Base-by-base conservation (phyloP, 2,113 vertebrate genomes). In the Casuarius casuarius region DNA sequence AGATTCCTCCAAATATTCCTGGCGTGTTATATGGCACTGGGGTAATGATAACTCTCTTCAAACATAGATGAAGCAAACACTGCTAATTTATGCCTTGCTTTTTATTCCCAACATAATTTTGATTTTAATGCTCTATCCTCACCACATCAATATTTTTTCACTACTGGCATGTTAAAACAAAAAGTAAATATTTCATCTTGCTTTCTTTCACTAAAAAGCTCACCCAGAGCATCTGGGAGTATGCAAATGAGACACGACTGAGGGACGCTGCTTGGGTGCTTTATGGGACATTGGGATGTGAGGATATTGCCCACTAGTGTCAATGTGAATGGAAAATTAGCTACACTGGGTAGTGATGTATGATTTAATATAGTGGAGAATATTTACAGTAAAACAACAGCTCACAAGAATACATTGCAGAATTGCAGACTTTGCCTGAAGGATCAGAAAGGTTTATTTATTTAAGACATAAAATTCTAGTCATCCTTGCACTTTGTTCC, bases 71-170 rank as follows among this genome's bases (percentile, higher is more conserved):
- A 96, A 95, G 78, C 87, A 95, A 98, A 84, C 88, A 78, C 31
- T 91, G 94, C 70, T 98, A 97, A 97, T 97, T 97, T 97, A 97
- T 97, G 51, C 73, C 87, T 90, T 22, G 67, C 71, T 92, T 97
- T 98, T 97, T 97, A 97, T 97, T 96, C 84, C 61, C 51, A 81
- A 92, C 82, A 96, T 97, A 96, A 97, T 96, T 97, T 97, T 97
- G 31, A 95, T 96, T 97, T 97, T 97, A 97, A 95, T 96, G 93
- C 59, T 93, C 79, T 54, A 75, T 73, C 77, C 93, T 77, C 20
- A 79, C 76, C 52, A 72, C 94, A 96, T 97, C 96, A 96, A 96
- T 94, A 96, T 96, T 68, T 76, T 96, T 97, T 97, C 91, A 92
- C 81, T 90, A 85, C 78, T 87, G 91, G 65, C 61, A 71, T 72